A percentile compares a stretch with the other conserved stretches of the same genome.
These are phyloP conservation scores for Emys orbicularis DNA, from an alignment of 2,797 vertebrate genomes.

Conservation along the genomic window DNA sequence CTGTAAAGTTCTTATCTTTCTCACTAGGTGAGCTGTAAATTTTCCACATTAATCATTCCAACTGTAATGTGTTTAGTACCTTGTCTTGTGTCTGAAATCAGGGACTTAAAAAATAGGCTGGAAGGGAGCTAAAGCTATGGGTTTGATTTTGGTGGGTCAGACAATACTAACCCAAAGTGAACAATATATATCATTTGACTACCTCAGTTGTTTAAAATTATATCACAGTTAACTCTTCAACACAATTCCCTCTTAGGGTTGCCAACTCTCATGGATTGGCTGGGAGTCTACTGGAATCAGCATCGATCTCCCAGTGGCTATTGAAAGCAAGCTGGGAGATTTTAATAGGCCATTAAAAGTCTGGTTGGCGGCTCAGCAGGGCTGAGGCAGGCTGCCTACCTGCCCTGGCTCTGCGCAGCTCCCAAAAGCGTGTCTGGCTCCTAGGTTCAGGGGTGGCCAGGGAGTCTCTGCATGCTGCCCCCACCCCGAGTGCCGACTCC, in stretches of 20 bases:
- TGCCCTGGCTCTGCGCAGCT: too few species aligned
- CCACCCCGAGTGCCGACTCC: too few species aligned
- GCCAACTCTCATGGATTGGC: too few species aligned
- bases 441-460: too few species aligned
- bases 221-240: constrained; percentile 16
- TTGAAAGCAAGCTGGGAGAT: too few species aligned
- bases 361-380: too few species aligned
- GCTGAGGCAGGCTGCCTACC: too few species aligned
- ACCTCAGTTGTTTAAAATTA: neutral
- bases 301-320: too few species aligned
- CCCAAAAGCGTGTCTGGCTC: too few species aligned
- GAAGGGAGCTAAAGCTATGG: constrained; percentile 8
- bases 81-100: neutral
- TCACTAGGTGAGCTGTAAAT: neutral
- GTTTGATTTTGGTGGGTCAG: constrained; percentile 53
- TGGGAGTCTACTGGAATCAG: too few species aligned
- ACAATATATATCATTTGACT: constrained; percentile 18
- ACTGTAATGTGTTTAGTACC: neutral
- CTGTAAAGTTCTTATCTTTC: neutral
- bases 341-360: too few species aligned
- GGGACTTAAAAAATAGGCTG: neutral
- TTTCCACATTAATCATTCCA: neutral
- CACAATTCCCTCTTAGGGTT: neutral
- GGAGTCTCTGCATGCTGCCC: too few species aligned
- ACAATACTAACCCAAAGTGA: neutral